These are phyloP conservation scores for Cataglyphis albicans DNA, from an alignment of 2,888 invertebrate species.

Conservation along the genomic window DNA sequence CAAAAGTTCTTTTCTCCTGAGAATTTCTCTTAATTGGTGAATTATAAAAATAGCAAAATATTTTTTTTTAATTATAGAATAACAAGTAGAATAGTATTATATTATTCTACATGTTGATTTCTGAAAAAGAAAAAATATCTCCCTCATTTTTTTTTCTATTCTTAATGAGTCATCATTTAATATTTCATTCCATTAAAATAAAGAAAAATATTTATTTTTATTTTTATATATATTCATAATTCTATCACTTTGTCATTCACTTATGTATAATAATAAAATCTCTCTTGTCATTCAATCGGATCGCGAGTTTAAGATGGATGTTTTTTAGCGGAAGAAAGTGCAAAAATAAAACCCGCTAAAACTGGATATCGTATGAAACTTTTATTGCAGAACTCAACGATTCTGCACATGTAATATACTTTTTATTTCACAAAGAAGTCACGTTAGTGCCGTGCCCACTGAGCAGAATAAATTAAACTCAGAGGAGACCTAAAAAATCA, in stretches of 20 bases:
- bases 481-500: conserved; percentile 74
- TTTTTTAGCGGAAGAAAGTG: not conserved
- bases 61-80: too few species aligned
- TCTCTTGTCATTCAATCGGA: not conserved
- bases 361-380: not conserved
- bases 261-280: not conserved
- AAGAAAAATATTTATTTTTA: conserved; percentile 1
- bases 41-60: too few species aligned
- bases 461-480: conserved; percentile 76
- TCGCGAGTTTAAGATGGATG: not conserved
- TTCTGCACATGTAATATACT: not conserved
- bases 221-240: not conserved
- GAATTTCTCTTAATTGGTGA: too few species aligned
- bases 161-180: too few species aligned
- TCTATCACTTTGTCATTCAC: not conserved
- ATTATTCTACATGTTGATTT: too few species aligned
- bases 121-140: too few species aligned
- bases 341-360: not conserved
- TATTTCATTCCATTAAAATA: not conserved
- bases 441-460: conserved; percentile 50
- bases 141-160: too few species aligned
- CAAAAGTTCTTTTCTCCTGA: too few species aligned
- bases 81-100: too few species aligned
- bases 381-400: not conserved
- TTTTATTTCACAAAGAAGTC: conserved; percentile 40